These are phyloP conservation scores for Sebastes kiyomatsui DNA, from an alignment of 2,797 vertebrate genomes.

Conservation along the genomic window DNA sequence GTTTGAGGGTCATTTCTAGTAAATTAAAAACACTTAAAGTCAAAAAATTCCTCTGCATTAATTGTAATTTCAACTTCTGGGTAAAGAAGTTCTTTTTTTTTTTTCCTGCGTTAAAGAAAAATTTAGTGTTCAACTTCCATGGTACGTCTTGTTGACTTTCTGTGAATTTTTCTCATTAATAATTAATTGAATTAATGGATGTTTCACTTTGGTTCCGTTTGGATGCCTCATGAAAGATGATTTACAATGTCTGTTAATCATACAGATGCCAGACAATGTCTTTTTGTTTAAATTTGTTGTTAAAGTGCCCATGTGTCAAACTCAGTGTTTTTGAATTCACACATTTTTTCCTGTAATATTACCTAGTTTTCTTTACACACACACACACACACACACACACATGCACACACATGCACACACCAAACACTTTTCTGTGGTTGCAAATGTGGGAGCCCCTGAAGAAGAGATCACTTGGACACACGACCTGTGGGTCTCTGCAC, in stretches of 20 bases:
- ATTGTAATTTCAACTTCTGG: constrained; percentile 66
- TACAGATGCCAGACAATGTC: constrained; percentile 73
- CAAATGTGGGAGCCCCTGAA: constrained; percentile 82
- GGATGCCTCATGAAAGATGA: constrained; percentile 94
- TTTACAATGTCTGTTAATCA: constrained; percentile 79
- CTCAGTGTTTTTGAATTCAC: constrained; percentile 62
- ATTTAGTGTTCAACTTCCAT: constrained; percentile 92
- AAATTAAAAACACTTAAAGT: constrained; percentile 78
- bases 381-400: constrained; percentile 11
- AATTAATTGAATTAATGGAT: constrained; percentile 94
- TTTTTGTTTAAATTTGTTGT: constrained; percentile 46
- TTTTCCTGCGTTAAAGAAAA: constrained; percentile 80
- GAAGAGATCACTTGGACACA: constrained; percentile 70
- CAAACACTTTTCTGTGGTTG: constrained; percentile 46
- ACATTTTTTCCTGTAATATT: constrained; percentile 60
- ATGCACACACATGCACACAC: constrained; percentile 26
- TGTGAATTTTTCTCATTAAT: constrained; percentile 92
- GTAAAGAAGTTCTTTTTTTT: constrained; percentile 68
- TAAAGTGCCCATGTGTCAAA: constrained; percentile 81
- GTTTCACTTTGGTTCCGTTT: constrained; percentile 95
- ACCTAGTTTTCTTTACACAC: constrained; percentile 45
- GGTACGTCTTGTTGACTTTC: constrained; percentile 96
- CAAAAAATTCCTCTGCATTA: constrained; percentile 83
- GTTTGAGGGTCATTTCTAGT: constrained; percentile 77
- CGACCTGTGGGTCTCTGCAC: constrained; percentile 69